Evolutionary conservation across 2,888 invertebrate genomes (phyloP), one percentile per base, ranked within the genome.

Genomic region (Chouioia cunea): DNA sequence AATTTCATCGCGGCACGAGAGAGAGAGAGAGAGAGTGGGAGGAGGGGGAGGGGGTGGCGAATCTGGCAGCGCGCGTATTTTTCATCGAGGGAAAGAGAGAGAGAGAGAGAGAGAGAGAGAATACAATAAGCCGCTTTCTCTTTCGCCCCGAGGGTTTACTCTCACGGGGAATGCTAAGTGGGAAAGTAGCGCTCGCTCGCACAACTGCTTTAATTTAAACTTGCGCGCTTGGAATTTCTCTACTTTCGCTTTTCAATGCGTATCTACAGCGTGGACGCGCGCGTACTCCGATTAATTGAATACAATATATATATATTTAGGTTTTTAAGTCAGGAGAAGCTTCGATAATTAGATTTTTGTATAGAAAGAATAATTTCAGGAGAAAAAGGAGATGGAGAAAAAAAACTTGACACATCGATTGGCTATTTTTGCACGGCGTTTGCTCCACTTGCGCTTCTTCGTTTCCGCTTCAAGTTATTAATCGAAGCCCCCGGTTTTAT

Each of bases 191-290:
- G 59, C 47, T 16, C 44, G 58, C 36, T 44, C 53, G 59, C 62
- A 43, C 71, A 75, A 76, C 77, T 73, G 74, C 75, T 74, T 80
- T 78, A 78, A 80, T 80, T 79, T 79, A 79, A 80, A 80, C 76
- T 80, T 78, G 79, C 79, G 77, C 73, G 65, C 6, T 6, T 43
- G 43, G 18, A 23, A 20, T 53, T 52, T 53, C 54, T 60, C 12
- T 59, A 63, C 66, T 66, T 73, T 73, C 66, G 63, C 73, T 73
- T 72, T 70, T 63, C 63, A 66, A 58, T n/a, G 50, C 43, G 43
- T 10, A n/a, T 46, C 16, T 6, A 18, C 15, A 27, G 16, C 44
- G 22, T 54, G 15, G n/a, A n/a, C 15, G 23, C 16, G 15, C 14
- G 36, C 52, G 36, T 46, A 2, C n/a, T 20, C 6, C 67, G 71